These are phyloP conservation scores for Oncorhynchus masou DNA, from an alignment of 2,113 vertebrate species.

Conservation along the genomic window DNA sequence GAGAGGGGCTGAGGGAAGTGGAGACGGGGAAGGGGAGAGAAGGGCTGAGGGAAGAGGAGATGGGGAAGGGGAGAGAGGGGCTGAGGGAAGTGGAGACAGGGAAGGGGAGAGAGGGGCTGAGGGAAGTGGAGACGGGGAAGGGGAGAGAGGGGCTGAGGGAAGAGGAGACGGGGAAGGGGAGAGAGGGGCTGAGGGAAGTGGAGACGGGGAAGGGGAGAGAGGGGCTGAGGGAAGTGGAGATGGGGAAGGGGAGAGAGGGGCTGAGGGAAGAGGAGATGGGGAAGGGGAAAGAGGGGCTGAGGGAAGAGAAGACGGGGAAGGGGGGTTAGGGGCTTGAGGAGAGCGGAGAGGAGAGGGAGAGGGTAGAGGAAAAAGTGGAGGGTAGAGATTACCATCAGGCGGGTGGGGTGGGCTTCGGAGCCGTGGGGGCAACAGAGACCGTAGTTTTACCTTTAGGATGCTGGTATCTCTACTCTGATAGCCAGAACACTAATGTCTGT, in stretches of 20 bases:
- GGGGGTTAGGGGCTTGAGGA: background rate
- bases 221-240: background rate
- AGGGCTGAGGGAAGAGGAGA: no score
- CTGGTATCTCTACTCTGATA: background rate
- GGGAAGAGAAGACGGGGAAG: background rate
- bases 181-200: background rate
- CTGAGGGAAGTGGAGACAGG: no score
- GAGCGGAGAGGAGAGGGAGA: background rate
- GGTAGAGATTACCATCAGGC: background rate
- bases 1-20: no score
- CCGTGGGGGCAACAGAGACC: no score
- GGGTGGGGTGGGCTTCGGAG: no score
- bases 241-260: no score
- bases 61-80: no score
- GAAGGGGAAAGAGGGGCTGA: background rate
- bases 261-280: background rate
- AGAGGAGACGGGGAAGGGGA: background rate
- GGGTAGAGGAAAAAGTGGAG: background rate
- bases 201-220: background rate
- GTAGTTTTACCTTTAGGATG: background rate
- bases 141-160: background rate
- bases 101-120: no score
- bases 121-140: no score
- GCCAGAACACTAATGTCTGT: constrained; percentile 8
- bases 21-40: no score